phyloP scores from a whole-genome alignment of 2,113 vertebrate genomes.

The Oreotrochilus melanogaster region DNA sequence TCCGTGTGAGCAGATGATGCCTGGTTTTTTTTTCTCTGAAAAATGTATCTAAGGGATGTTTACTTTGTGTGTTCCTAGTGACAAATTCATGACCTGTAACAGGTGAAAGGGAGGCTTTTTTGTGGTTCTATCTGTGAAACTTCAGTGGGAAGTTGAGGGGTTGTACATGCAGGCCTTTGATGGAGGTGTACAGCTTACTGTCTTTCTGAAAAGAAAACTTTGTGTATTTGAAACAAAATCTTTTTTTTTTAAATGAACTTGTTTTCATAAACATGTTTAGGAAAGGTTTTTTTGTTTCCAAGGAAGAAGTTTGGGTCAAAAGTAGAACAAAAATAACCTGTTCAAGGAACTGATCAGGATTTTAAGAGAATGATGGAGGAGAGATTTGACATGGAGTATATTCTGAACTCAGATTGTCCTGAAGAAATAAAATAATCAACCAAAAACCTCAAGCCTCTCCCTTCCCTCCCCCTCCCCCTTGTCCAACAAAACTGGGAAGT shows the following conservation, averaged over 20 bases:
- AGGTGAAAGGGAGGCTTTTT: background rate
- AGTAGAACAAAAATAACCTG: background rate
- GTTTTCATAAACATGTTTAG: background rate
- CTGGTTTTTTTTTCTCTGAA: background rate
- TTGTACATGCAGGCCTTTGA: background rate
- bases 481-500: background rate
- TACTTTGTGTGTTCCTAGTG: rapidly evolving
- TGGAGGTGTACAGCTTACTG: background rate
- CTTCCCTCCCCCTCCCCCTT: too few relatives aligned
- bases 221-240: background rate
- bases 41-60: background rate
- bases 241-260: background rate
- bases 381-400: background rate
- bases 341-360: background rate
- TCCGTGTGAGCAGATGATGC: background rate
- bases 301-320: background rate
- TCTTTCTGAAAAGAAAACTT: background rate
- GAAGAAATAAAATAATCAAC: background rate
- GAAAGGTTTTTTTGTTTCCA: background rate
- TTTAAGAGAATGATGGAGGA: background rate
- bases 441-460: too few relatives aligned
- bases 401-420: background rate
- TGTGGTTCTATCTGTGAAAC: background rate
- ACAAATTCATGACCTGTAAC: background rate
- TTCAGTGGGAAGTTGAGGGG: background rate